A percentile compares a stretch with the other conserved stretches of the same genome.
phyloP scores from a whole-genome alignment of 2,797 vertebrate genomes.

The Neoniphon sammara region DNA sequence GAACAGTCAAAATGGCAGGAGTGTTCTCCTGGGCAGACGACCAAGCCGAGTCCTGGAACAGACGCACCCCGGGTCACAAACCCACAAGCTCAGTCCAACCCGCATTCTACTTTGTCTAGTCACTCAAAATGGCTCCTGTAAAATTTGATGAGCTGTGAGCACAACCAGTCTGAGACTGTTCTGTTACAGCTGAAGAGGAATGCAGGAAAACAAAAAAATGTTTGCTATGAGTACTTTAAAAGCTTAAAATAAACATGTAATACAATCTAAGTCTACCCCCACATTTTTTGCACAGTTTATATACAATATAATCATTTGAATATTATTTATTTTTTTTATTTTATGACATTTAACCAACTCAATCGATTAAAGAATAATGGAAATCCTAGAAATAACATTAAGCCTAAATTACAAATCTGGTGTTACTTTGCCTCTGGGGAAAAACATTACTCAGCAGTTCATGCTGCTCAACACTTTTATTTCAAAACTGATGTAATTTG shows the following conservation, averaged over 20 bases:
- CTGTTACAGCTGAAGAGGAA: constrained; percentile 34
- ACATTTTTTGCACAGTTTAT: background rate
- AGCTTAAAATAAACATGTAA: background rate
- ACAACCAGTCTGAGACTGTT: constrained; percentile 51
- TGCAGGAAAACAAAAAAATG: constrained; percentile 25
- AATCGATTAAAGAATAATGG: background rate
- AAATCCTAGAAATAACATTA: background rate
- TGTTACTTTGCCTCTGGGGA: background rate
- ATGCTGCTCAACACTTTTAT: background rate
- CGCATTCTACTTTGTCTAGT: constrained; percentile 78
- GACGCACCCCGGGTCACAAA: constrained; percentile 71
- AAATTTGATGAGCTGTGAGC: constrained; percentile 69
- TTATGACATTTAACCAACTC: background rate
- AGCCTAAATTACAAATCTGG: background rate
- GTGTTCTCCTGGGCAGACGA: constrained; percentile 66
- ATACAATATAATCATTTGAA: background rate
- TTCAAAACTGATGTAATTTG: background rate
- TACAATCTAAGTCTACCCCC: background rate
- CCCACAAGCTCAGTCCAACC: constrained; percentile 73
- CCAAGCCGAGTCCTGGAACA: constrained; percentile 76
- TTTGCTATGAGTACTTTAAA: constrained; percentile 5
- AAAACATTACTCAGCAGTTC: background rate
- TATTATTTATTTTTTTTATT: background rate
- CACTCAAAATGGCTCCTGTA: constrained; percentile 76
- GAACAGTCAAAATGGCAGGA: constrained; percentile 70